Evolutionary conservation across 2,113 vertebrate genomes (phyloP).

Genomic region (Sturnira hondurensis): DNA sequence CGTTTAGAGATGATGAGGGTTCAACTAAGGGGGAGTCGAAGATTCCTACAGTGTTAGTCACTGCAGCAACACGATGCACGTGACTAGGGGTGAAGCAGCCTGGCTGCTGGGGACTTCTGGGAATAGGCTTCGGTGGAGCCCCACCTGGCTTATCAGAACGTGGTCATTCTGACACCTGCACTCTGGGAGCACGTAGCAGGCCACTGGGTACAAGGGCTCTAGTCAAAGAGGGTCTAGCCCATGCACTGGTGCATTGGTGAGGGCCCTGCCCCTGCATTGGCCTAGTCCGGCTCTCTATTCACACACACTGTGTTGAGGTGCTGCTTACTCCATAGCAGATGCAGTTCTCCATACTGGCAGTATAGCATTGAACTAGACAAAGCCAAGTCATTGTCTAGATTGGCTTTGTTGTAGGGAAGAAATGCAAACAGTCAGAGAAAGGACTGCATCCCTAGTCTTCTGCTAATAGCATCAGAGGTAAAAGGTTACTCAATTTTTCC

Average conservation of each 20-base stretch:
- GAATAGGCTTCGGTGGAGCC: not conserved
- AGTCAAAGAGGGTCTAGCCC: not conserved
- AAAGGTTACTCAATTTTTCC: not conserved
- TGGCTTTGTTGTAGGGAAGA: not conserved
- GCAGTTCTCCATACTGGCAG: not conserved
- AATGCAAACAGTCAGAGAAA: not conserved
- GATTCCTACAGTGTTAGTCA: not conserved
- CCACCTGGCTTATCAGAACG: not conserved
- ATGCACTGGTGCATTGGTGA: not conserved
- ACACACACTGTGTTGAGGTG: not conserved
- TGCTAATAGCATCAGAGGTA: not conserved
- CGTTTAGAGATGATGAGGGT: not conserved
- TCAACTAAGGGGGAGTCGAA: not conserved
- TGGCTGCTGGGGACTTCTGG: not conserved
- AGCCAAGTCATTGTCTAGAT: not conserved
- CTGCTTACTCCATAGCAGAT: not conserved
- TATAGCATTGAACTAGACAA: not conserved
- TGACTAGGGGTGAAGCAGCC: not conserved
- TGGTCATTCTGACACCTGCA: not conserved
- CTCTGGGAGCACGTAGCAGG: not conserved
- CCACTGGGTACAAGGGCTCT: not conserved
- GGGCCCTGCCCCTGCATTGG: not conserved
- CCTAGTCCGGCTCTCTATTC: not conserved
- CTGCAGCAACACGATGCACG: not conserved
- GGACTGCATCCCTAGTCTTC: not conserved